Percentiles rank a stretch among this genome's conserved stretches.
These are phyloP conservation scores for Octopus sinensis DNA, from an alignment of 1,140 invertebrate genomes.

Conservation along the genomic window DNA sequence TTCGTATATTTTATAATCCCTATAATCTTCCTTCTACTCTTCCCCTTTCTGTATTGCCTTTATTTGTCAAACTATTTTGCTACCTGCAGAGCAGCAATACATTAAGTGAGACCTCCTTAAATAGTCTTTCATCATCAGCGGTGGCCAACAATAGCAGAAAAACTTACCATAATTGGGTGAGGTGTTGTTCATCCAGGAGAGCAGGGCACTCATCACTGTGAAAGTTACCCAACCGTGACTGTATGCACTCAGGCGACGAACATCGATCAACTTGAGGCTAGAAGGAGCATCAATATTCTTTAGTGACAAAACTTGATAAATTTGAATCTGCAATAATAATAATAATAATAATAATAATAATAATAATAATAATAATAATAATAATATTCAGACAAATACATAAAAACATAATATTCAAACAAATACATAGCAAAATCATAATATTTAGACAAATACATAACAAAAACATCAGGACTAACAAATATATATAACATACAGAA, in stretches of 20 bases:
- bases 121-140: neutral
- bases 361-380: no score
- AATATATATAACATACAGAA: neutral
- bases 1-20: no score
- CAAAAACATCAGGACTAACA: neutral
- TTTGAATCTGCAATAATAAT: constrained; percentile 56
- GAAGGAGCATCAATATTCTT: constrained; percentile 55
- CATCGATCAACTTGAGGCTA: constrained; percentile 59
- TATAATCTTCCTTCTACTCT: no score
- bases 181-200: constrained; percentile 57
- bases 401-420: no score
- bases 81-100: no score
- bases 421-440: no score
- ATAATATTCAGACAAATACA: no score
- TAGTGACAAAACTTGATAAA: constrained; percentile 63
- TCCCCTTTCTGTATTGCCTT: no score
- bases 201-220: constrained; percentile 59
- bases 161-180: constrained; percentile 49
- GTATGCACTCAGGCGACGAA: constrained; percentile 60
- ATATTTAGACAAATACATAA: neutral
- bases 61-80: no score
- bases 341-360: neutral
- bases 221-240: constrained; percentile 65
- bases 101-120: neutral
- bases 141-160: neutral